Evolutionary conservation across 2,888 invertebrate genomes (phyloP), one percentile per base, ranked within the genome.

Genomic region (Anticlea derivata): DNA sequence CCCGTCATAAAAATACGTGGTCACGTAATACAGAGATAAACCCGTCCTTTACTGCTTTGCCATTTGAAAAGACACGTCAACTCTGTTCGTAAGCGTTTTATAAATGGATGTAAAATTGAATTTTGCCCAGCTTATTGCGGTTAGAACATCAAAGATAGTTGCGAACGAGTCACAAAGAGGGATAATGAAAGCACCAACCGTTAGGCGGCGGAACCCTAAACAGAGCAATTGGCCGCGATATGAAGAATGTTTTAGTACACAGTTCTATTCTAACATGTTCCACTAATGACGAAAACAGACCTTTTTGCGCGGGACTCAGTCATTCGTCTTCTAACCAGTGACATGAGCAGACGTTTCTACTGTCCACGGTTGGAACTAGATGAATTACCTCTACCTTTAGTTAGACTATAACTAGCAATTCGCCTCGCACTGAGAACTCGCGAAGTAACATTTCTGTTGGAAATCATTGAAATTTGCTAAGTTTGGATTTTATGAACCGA

Each of bases 261-360:
- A 45, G 34, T 30, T 73, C 72, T 69, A 69, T 70, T 70, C 73
- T 76, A 80, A 81, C 72, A 77, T 79, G 73, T 74, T 70, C 58
- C 73, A 70, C 85, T 89, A 89, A 87, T 87, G 87, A 87, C 80
- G 73, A 71, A 68, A 59, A 73, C 66, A 66, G 74, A 82, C 82
- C 83, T 89, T 89, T 89, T 88, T 88, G 86, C 70, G 73, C 75
- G 66, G 72, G 72, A 70, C 70, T 69, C 65, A 75, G 73, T 73
- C 85, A 85, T 89, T 87, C 89, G 83, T 89, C 89, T 88, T 86
- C 70, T 63, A 63, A 65, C 71, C 63, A 69, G 61, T 73, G 83
- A 83, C 82, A 77, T 80, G 78, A 73, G 76, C 75, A 75, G 74
- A 79, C 76, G 75, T 69, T 71, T 73, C 66, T 64, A 52, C 61